Evolutionary conservation across 2,797 vertebrate genomes (phyloP).

Genomic region (Lindbergichthys nudifrons): DNA sequence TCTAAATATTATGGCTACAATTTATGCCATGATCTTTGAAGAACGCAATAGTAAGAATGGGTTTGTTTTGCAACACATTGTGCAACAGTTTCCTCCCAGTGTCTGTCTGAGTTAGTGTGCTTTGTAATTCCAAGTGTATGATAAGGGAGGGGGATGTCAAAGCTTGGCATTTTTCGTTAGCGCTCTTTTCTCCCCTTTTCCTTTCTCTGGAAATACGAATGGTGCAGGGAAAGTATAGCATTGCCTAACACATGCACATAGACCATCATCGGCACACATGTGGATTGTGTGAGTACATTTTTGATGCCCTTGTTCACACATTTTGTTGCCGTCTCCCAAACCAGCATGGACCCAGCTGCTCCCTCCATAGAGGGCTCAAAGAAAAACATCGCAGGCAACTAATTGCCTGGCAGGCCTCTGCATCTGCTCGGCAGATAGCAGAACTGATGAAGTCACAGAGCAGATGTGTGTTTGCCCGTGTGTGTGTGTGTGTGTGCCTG

Average conservation of each 20-base stretch:
- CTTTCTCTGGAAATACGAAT: slow-evolving; percentile 58
- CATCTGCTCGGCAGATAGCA: slow-evolving; percentile 84
- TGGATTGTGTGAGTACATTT: slow-evolving; percentile 43
- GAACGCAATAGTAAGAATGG: slow-evolving; percentile 23
- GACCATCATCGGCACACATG: slow-evolving; percentile 43
- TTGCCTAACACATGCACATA: slow-evolving; percentile 19
- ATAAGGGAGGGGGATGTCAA: slow-evolving; percentile 55
- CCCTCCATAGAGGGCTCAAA: slow-evolving; percentile 72
- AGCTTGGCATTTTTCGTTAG: slow-evolving; percentile 47
- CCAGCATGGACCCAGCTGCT: slow-evolving; percentile 81
- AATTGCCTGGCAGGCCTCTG: slow-evolving; percentile 85
- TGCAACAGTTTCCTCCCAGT: slow-evolving; percentile 44
- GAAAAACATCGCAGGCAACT: slow-evolving; percentile 83
- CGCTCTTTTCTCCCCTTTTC: slow-evolving; percentile 30
- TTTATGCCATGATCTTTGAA: slow-evolving; percentile 18
- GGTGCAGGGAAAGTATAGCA: slow-evolving; percentile 38
- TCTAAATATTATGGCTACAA: slow-evolving; percentile 16
- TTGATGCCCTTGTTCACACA: slow-evolving; percentile 73
- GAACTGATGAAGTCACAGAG: slow-evolving; percentile 81
- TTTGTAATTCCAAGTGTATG: slow-evolving; percentile 62
- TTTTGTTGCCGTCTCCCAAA: slow-evolving; percentile 53
- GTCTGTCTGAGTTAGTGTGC: slow-evolving; percentile 53
- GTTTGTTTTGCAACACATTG: slow-evolving; percentile 35
- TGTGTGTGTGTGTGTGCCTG: slow-evolving; percentile 26
- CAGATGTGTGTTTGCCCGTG: slow-evolving; percentile 77